Percentiles rank a stretch among this genome's conserved stretches.
Evolutionary conservation across 2,113 vertebrate genomes (phyloP).

Genomic region (Montifringilla adamsi): DNA sequence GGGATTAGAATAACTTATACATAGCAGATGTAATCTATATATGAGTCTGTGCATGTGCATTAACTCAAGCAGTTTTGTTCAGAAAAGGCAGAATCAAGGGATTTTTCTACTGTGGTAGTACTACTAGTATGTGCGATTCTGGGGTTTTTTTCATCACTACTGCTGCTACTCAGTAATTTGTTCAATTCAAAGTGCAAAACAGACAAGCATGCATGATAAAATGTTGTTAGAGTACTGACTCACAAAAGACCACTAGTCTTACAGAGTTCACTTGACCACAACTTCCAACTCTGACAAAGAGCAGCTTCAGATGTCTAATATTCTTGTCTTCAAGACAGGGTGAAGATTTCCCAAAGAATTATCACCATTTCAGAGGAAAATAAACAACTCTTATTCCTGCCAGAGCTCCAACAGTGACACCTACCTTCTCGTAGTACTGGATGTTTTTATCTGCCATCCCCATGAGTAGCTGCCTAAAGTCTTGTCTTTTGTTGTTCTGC

Average conservation of each 20-base stretch:
- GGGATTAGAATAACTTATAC: not conserved
- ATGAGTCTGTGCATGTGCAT: not conserved
- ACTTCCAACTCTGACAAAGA: not conserved
- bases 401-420: not conserved
- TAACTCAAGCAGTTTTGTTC: not conserved
- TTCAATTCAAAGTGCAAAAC: not conserved
- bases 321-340: not conserved
- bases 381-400: not conserved
- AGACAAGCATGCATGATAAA: not conserved
- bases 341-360: not conserved
- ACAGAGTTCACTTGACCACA: not conserved
- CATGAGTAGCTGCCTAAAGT: constrained; percentile 93
- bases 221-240: not conserved
- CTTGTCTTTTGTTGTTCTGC: constrained; percentile 94
- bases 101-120: not conserved
- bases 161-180: not conserved
- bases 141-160: not conserved
- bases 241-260: not conserved
- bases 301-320: not conserved
- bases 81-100: not conserved
- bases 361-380: not conserved
- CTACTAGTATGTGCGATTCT: not conserved
- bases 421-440: constrained; percentile 94
- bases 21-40: not conserved
- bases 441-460: constrained; percentile 96